Base-by-base conservation (phyloP, 30 jellyfish, hydroid and myxozoan genomes). In the Aurelia sp. region DNA sequence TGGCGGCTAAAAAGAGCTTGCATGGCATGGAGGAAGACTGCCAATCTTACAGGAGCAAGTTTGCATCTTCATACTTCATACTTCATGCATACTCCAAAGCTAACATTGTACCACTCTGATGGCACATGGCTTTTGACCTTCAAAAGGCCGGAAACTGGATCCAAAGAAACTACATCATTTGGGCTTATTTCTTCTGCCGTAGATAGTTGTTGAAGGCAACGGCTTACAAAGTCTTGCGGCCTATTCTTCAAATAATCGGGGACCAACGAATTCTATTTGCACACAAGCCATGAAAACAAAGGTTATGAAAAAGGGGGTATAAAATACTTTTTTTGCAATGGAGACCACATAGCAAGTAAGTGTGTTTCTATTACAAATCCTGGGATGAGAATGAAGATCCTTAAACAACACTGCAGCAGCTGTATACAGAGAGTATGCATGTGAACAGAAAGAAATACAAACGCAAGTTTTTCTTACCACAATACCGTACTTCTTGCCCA, bases 31-130 rank as follows among this genome's bases (percentile, higher is more conserved):
- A n/a, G n/a, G n/a, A n/a, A n/a, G n/a, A n/a, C n/a, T n/a, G n/a
- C n/a, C n/a, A n/a, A 11, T 53, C 21, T 11, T 20, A 63, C 74
- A 63, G 30, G 74, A 63, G 74, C 74, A 63, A 12, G 17, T 63
- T 12, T 20, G 74, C 74, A 63, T 63, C 30, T 21, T 11, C n/a
- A n/a, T n/a, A n/a, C n/a, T n/a, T n/a, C n/a, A n/a, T n/a, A n/a
- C n/a, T n/a, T n/a, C n/a, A n/a, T n/a, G n/a, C n/a, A n/a, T n/a
- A 3, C 76, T 18, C 76, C 76, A 65, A 65, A 65, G 15, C 76
- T 65, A 65, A 65, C 76, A 65, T 10, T 65, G 76, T 65, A 27
- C 76, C 76, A 65, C 47, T 65, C 76, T 65, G 52, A 27, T 65
- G 76, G n/a, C n/a, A n/a, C n/a, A n/a, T n/a, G n/a, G 50, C 76